Base-by-base conservation (phyloP, 2,888 invertebrate genomes). In the Leucophora obtusa region DNA sequence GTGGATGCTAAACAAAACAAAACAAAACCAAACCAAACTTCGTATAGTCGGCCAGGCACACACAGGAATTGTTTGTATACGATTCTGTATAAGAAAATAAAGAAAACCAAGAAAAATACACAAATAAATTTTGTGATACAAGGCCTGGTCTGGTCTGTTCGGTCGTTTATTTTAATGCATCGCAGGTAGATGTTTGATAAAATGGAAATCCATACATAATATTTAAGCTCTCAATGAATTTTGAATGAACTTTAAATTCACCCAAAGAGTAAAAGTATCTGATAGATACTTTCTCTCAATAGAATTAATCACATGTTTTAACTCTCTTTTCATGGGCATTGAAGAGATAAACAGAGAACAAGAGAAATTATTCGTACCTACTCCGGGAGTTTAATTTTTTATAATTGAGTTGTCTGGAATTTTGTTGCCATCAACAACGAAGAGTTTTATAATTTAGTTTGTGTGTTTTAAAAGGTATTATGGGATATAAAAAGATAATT, bases 31-130 rank as follows among this genome's bases (percentile, higher is more conserved):
- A 51, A 15, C 18, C 56, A 65, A 51, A 15, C 18, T 38, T 63
- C 58, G n/a, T 60, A 54, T 21, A 11, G 38, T 75, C 73, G 62
- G 75, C 74, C 69, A 78, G 47, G 82, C 73, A 68, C 76, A 69
- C 75, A 68, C 1, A 28, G 28, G n/a, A 18, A 28, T 59, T 50
- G 65, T 18, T 50, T 69, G 15, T 17, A 43, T 73, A 24, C 54
- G 43, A 59, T 21, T 43, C 43, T 9, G 2, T 24, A 50, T 18
- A 18, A 15, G 28, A 63, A 63, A 63, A 28, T 28, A 28, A 7
- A 21, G 15, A 15, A 28, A 62, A 62, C 21, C n/a, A 28, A 38
- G 11, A 53, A 28, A 33, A 28, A 15, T 15, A 60, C 38, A 2
- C 43, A 38, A 11, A 38, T 14, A 38, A 38, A 38, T 38, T 38